phyloP scores from a whole-genome alignment of 2,888 invertebrate species.

The Brachyptera risi region DNA sequence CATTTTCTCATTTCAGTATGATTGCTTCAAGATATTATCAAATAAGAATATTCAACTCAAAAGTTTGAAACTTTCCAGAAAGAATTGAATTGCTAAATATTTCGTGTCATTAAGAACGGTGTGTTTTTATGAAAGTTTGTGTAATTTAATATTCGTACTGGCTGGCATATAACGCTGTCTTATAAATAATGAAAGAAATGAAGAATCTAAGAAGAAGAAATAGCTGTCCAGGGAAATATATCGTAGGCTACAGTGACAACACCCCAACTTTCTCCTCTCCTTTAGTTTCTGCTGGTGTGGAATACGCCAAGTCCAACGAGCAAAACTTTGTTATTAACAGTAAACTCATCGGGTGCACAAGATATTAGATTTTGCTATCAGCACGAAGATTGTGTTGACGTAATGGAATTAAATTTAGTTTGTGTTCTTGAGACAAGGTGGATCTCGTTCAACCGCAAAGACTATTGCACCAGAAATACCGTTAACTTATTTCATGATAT shows the following conservation, averaged over 20 bases:
- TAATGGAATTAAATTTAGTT: no score
- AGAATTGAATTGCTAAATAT: background rate
- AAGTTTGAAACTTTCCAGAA: slow-evolving; percentile 4
- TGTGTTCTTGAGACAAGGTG: no score
- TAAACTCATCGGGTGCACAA: slow-evolving; percentile 4
- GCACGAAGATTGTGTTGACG: background rate
- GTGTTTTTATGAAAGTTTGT: background rate
- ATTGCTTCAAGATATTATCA: background rate
- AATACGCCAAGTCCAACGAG: background rate
- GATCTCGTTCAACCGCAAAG: no score
- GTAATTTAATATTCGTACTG: slow-evolving; percentile 8
- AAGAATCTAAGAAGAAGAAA: slow-evolving; percentile 5
- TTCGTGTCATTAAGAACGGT: slow-evolving; percentile 9
- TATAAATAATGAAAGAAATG: slow-evolving; percentile 14
- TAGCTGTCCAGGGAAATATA: slow-evolving; percentile 15
- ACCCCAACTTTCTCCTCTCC: background rate
- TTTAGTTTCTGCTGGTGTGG: background rate
- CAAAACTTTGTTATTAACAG: background rate
- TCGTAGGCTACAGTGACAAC: slow-evolving; percentile 2
- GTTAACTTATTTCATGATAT: no score
- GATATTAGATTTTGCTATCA: background rate
- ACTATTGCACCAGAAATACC: no score
- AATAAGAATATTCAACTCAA: background rate
- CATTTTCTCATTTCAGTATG: background rate
- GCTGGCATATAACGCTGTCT: background rate